A percentile compares a stretch with the other conserved stretches of the same genome.
These are phyloP conservation scores for Rhegmatorhina hoffmannsi DNA, from an alignment of 2,113 vertebrate genomes.

Conservation along the genomic window DNA sequence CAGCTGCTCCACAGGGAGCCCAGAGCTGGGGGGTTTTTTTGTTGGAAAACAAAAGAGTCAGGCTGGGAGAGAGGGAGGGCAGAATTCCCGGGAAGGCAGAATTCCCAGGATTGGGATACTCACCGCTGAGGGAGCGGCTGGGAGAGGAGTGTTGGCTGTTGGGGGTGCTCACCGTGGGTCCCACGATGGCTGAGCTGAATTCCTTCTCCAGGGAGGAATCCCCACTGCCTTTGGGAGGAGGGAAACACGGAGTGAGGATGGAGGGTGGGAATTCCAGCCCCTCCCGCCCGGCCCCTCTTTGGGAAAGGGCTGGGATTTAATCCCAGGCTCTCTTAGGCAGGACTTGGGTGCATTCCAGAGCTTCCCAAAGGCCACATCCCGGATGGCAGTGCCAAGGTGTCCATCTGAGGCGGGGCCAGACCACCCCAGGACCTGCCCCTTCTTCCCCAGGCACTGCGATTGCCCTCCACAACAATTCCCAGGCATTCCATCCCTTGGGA, in stretches of 20 bases:
- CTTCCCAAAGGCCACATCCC: not conserved
- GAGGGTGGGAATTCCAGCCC: not conserved
- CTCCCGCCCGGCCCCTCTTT: not conserved
- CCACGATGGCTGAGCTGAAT: constrained; percentile 84
- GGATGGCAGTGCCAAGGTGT: not conserved
- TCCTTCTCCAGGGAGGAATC: constrained; percentile 93
- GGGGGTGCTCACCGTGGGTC: constrained; percentile 86
- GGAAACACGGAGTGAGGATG: not conserved
- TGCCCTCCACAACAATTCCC: not conserved
- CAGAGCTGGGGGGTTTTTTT: not conserved
- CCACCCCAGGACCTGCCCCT: not conserved
- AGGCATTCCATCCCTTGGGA: not conserved
- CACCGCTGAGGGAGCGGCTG: constrained; percentile 89
- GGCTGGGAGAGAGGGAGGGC: not conserved
- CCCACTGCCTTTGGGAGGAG: constrained; percentile 84
- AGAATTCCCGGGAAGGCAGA: not conserved
- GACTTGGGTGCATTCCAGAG: not conserved
- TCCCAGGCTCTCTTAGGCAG: not conserved
- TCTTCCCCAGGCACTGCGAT: not conserved
- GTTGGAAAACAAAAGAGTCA: not conserved
- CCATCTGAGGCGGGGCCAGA: not conserved
- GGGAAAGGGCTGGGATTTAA: not conserved
- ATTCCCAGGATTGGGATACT: constrained; percentile 46
- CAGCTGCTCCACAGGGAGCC: not conserved
- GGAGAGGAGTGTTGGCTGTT: constrained; percentile 93